Base-by-base conservation (phyloP, 2,888 invertebrate species). In the Papilio gigon region DNA sequence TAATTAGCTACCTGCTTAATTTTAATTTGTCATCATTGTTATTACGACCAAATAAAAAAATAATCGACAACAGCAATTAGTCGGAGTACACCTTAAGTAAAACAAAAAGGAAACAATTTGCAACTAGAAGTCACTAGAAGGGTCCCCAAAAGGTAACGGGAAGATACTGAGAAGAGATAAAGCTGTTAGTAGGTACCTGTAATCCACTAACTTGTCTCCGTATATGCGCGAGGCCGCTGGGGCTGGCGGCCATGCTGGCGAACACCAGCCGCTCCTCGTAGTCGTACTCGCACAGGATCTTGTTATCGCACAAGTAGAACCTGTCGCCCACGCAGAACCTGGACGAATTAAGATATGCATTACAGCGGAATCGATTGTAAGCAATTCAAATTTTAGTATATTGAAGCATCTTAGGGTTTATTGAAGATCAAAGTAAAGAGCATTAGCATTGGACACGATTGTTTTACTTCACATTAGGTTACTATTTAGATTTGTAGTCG, bases 321-420 rank as follows among this genome's bases (percentile, higher is more conserved):
- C 97, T 94, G 88, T 98, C 98, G 30, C 98, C 98, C 60, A 98
- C 97, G 92, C 98, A 98, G 93, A 98, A 98, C 94, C 98, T 98
- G 86, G 33, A 78, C 83, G 76, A 47, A 22, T n/a, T 17, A 42
- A 77, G 78, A 68, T 64, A 60, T 61, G n/a, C n/a, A 65, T 64
- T 12, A n/a, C 14, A 25, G 27, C n/a, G 47, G 35, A 62, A 68
- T 50, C 20, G 37, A 25, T n/a, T 40, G 59, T 22, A 40, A 63
- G n/a, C n/a, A n/a, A n/a, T n/a, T n/a, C n/a, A n/a, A n/a, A n/a
- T n/a, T n/a, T n/a, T n/a, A n/a, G n/a, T n/a, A n/a, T n/a, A n/a
- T n/a, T n/a, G n/a, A n/a, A n/a, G n/a, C n/a, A n/a, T n/a, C n/a
- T n/a, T n/a, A n/a, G n/a, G n/a, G n/a, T n/a, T n/a, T n/a, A n/a